Evolutionary conservation across 1,140 invertebrate genomes (phyloP), one percentile per base, ranked within the genome.

Genomic region (Penaeus vannamei): DNA sequence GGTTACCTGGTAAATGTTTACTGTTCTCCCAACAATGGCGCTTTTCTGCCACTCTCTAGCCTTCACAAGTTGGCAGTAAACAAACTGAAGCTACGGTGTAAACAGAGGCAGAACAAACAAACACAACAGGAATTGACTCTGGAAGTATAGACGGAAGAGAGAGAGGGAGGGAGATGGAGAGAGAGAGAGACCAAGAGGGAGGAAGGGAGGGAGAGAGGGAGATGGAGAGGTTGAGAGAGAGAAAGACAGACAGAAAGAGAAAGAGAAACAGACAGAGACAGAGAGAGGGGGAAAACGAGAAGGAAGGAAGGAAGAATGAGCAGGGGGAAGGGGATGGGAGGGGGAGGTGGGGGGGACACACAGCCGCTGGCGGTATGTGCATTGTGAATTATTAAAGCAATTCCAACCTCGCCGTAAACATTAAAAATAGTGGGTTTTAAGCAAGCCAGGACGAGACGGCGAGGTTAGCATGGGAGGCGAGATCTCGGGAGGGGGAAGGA

Each of bases 31-130:
- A 26, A 76, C 69, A 76, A 76, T 76, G 36, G 69, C 29, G 69
- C 69, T 29, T 76, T 76, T 29, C 69, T 76, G 69, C 69, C 69
- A 76, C 69, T 76, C 46, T 53, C 69, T 76, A 29, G 69, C 69
- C 69, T 76, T 76, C 69, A 76, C 69, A 76, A 76, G 69, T 76
- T 76, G 69, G 22, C 69, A 29, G 69, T 76, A 76, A 76, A 76
- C 69, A 76, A 76, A 76, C 69, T 36, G 69, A 76, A 76, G 69
- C 69, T 32, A 76, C 26, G 36, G 69, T 76, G 69, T 76, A 76
- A 76, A 76, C 69, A 76, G 36, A 76, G 23, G 36, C 26, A 76
- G 69, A 76, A 76, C 36, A 76, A 29, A 76, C 69, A 76, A 76
- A 76, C 69, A 76, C 69, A 76, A 22, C 69, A 36, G 69, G 69